Conservation (phyloP, 2,888 invertebrate species). For the Acrobasis suavella region DNA sequence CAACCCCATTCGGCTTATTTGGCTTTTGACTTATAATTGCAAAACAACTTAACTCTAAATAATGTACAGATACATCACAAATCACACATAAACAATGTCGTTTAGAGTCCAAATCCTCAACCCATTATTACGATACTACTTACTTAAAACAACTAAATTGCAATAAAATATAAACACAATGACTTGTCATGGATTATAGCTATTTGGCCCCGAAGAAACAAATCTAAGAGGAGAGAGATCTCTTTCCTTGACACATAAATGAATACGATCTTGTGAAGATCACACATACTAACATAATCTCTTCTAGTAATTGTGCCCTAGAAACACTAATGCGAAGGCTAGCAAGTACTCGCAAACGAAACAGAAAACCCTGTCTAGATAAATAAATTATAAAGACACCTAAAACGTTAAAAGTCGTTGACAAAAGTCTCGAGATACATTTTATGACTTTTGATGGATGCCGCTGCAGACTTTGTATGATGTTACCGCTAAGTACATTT, state of each 20-base stretch:
- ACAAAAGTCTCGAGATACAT: conserved; percentile 3
- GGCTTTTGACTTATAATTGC: conserved; percentile 49
- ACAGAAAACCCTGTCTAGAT: conserved; percentile 17
- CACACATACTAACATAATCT: conserved; percentile 15
- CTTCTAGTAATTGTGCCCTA: conserved; percentile 12
- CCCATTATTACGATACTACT: conserved; percentile 35
- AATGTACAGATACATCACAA: conserved; percentile 37
- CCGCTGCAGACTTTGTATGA: neutral
- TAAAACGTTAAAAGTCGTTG: conserved; percentile 1
- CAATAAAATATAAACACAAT: conserved; percentile 53
- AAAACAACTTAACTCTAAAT: conserved; percentile 34
- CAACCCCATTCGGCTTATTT: conserved; percentile 48
- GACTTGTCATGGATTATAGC: conserved; percentile 78
- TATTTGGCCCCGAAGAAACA: conserved; percentile 79
- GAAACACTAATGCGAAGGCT: conserved; percentile 1
- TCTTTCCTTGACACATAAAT: conserved; percentile 9
- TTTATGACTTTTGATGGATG: conserved; percentile 1
- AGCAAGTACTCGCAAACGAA: neutral
- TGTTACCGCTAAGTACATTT: neutral
- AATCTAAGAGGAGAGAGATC: conserved; percentile 50
- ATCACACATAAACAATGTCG: conserved; percentile 47
- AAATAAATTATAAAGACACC: conserved; percentile 6
- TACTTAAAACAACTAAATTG: conserved; percentile 33
- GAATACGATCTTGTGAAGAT: conserved; percentile 6
- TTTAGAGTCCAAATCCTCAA: conserved; percentile 38